phyloP scores from a whole-genome alignment of 2,888 invertebrate species.

The Nephrotoma flavescens region DNA sequence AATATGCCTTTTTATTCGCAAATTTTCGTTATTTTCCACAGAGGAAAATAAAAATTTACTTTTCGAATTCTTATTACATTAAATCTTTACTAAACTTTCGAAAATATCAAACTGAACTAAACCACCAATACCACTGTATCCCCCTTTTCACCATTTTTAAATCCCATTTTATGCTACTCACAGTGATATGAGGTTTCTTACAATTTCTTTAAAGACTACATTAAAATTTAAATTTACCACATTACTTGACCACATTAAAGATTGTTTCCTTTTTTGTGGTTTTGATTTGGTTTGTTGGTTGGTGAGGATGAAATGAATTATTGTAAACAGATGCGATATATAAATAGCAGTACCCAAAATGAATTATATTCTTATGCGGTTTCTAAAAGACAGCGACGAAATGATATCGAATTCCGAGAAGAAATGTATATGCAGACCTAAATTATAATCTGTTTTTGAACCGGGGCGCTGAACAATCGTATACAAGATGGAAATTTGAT shows the following conservation, averaged over 20 bases:
- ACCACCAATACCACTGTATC: too few species aligned
- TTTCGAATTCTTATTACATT: not conserved
- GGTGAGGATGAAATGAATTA: not conserved
- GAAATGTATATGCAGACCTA: not conserved
- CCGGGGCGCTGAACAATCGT: not conserved
- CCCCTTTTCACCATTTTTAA: too few species aligned
- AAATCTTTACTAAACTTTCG: too few species aligned
- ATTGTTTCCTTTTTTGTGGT: not conserved
- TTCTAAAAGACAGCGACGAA: not conserved
- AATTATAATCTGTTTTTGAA: not conserved
- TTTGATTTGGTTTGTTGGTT: not conserved
- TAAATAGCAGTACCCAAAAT: not conserved
- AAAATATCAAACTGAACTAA: too few species aligned
- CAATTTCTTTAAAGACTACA: not conserved
- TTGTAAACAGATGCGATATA: not conserved
- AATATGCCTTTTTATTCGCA: too few species aligned
- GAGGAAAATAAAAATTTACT: not conserved
- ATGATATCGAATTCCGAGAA: not conserved
- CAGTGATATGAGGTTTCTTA: not conserved
- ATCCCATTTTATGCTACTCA: too few species aligned
- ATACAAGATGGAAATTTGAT: too few species aligned
- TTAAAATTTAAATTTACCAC: not conserved
- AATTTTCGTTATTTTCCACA: too few species aligned
- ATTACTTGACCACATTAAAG: not conserved
- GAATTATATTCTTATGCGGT: not conserved